These are phyloP conservation scores for Sphyrna mokarran DNA, from an alignment of 2,113 vertebrate species.

Conservation along the genomic window DNA sequence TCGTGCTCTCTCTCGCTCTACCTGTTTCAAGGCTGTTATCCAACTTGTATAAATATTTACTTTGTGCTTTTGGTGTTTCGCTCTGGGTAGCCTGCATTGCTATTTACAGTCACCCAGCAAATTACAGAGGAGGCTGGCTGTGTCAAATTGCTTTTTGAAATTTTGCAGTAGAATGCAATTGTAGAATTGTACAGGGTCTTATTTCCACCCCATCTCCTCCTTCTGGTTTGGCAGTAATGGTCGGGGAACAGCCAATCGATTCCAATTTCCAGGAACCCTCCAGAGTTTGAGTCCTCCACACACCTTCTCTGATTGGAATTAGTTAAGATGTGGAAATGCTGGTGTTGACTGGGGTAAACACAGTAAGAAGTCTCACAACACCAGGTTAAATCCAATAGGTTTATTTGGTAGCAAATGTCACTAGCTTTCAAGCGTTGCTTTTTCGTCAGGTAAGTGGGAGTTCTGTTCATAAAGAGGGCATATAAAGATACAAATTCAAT, in stretches of 20 bases:
- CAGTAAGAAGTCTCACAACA: too few relatives aligned
- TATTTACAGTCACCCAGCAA: not conserved
- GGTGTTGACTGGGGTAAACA: too few relatives aligned
- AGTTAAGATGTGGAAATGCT: too few relatives aligned
- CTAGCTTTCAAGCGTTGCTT: too few relatives aligned
- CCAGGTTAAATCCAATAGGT: too few relatives aligned
- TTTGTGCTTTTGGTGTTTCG: not conserved
- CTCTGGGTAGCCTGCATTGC: not conserved
- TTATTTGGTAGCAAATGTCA: too few relatives aligned
- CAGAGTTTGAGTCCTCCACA: not conserved
- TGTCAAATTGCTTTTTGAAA: not conserved
- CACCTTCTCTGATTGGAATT: not conserved
- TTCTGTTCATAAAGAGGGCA: too few relatives aligned
- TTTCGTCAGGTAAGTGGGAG: too few relatives aligned
- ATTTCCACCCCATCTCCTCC: not conserved
- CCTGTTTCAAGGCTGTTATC: not conserved
- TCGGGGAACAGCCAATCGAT: not conserved
- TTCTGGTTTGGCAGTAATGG: not conserved
- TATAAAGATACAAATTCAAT: too few relatives aligned
- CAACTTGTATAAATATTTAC: not conserved
- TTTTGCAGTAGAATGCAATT: not conserved
- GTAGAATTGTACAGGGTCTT: not conserved
- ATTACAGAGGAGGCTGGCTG: not conserved
- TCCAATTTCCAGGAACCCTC: not conserved
- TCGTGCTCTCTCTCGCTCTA: not conserved